phyloP scores from a whole-genome alignment of 2,797 vertebrate genomes.

The Huso huso region DNA sequence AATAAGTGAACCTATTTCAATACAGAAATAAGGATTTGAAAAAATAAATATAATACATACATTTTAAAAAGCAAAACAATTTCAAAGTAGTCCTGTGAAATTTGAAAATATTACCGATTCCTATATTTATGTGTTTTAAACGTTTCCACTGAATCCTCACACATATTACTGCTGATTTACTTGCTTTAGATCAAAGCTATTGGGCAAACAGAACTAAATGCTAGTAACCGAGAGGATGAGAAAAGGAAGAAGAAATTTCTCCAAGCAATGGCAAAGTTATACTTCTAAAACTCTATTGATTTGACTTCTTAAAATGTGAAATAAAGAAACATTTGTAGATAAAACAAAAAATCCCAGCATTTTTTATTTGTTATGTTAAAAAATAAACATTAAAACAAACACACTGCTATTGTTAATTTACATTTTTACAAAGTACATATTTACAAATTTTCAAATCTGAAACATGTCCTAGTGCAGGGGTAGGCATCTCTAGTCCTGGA shows the following conservation, averaged over 20 bases:
- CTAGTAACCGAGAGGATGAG: slow-evolving; percentile 93
- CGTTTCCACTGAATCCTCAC: background rate
- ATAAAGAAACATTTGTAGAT: background rate
- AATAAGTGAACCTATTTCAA: too few species aligned
- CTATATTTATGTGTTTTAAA: background rate
- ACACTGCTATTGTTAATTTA: slow-evolving; percentile 52
- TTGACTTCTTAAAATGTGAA: background rate
- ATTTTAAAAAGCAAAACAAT: too few species aligned
- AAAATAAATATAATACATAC: too few species aligned
- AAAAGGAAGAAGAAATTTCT: slow-evolving; percentile 95
- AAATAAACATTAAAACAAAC: slow-evolving; percentile 51
- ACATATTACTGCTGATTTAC: background rate
- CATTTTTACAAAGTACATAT: slow-evolving; percentile 47
- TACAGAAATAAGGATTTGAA: too few species aligned
- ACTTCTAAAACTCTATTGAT: slow-evolving; percentile 61
- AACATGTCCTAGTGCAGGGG: too few species aligned
- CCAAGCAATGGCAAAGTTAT: slow-evolving; percentile 93
- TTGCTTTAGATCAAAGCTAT: slow-evolving; percentile 85
- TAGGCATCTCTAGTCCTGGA: too few species aligned
- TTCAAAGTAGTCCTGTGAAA: too few species aligned
- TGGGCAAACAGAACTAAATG: slow-evolving; percentile 88
- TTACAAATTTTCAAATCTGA: background rate
- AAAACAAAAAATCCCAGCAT: slow-evolving; percentile 6
- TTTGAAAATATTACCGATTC: too few species aligned
- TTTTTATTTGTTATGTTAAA: slow-evolving; percentile 49